Conservation (phyloP, 2,888 invertebrate genomes). For the Cheilosia impressa region DNA sequence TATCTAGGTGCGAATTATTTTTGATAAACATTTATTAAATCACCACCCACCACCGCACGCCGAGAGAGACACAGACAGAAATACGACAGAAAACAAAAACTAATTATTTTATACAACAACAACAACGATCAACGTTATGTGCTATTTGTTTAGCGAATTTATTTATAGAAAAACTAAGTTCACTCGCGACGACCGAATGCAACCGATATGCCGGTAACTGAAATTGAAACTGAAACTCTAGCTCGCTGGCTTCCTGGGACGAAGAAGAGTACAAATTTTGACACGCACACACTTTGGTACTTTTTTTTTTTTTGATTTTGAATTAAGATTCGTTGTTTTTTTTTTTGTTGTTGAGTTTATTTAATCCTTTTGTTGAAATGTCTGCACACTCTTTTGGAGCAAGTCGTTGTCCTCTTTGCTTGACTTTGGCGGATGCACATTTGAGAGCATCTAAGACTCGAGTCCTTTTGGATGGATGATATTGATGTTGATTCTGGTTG, state of each 20-base stretch:
- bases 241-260: not conserved
- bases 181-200: constrained; percentile 33
- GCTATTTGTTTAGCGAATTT: not conserved
- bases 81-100: constrained; percentile 8
- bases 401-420: constrained; percentile 42
- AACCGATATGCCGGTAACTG: constrained; percentile 66
- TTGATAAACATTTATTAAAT: constrained; percentile 78
- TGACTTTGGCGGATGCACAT: constrained; percentile 40
- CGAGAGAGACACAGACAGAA: constrained; percentile 24
- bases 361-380: constrained; percentile 42
- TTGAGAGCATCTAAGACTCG: constrained; percentile 32
- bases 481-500: constrained; percentile 45
- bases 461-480: constrained; percentile 23
- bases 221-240: constrained; percentile 60
- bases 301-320: not conserved
- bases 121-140: constrained; percentile 9
- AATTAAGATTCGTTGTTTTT: constrained; percentile 1
- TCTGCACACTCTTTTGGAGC: constrained; percentile 21
- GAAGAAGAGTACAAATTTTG: constrained; percentile 38
- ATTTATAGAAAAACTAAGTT: not conserved
- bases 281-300: constrained; percentile 54
- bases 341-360: not conserved
- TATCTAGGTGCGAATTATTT: constrained; percentile 78
- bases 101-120: constrained; percentile 12
- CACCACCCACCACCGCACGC: constrained; percentile 54